These are phyloP conservation scores for Pseudotriccus pelzelni DNA, from an alignment of 2,797 vertebrate genomes.

Conservation along the genomic window DNA sequence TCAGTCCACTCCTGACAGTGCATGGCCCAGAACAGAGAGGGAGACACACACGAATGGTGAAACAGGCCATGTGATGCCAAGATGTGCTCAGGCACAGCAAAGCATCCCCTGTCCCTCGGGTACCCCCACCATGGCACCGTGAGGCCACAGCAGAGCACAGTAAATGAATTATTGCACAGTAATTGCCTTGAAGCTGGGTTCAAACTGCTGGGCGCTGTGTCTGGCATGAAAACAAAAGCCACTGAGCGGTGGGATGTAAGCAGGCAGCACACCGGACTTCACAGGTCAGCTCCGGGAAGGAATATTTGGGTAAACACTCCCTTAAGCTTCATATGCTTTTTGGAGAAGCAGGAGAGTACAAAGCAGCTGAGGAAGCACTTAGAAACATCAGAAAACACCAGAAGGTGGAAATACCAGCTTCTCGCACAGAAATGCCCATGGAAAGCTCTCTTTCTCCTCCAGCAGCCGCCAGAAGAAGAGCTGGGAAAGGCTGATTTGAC, in stretches of 20 bases:
- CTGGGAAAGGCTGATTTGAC: not conserved
- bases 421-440: not conserved
- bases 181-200: not conserved
- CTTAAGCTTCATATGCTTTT: not conserved
- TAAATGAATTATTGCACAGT: not conserved
- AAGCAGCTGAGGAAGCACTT: not conserved
- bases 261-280: not conserved
- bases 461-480: not conserved
- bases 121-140: not conserved
- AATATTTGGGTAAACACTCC: not conserved
- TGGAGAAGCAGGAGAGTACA: not conserved
- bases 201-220: not conserved
- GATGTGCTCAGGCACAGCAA: not conserved
- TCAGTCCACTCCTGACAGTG: not conserved
- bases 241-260: not conserved
- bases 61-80: accelerated
- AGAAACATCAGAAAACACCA: not conserved
- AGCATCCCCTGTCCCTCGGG: accelerated
- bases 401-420: not conserved
- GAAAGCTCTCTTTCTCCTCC: too few species aligned
- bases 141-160: accelerated
- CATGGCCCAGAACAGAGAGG: not conserved
- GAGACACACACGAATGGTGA: not conserved
- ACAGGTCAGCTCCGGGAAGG: not conserved
- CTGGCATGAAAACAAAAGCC: not conserved